Evolutionary conservation across 2,888 invertebrate genomes (phyloP), one percentile per base, ranked within the genome.

Genomic region (Quadriops clusia): DNA sequence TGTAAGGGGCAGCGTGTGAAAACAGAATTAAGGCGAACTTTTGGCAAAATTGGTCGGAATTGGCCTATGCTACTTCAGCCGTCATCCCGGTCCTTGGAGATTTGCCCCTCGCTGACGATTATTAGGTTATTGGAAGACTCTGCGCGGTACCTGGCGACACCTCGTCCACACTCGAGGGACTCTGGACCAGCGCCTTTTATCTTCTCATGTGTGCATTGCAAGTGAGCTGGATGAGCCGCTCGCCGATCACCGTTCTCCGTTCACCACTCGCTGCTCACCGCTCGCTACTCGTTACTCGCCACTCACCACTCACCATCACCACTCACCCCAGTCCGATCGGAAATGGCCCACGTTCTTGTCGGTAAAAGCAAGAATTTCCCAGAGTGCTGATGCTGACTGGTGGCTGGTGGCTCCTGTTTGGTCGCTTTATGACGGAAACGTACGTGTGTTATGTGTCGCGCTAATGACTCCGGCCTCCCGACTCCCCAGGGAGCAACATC

Each of bases 41-140:
- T 64, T 57, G 64, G 61, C 60, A 58, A 69, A 70, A 70, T 69
- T 69, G 68, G 65, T 66, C 64, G 64, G 65, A 70, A 68, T 68
- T 68, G 68, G 66, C 61, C 65, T 62, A 54, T 53, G 52, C 46
- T 50, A 48, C 49, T 49, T 47, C 47, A 45, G 43, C 46, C 46
- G 47, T 51, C 51, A 46, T 43, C 50, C 47, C 32, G 38, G 47
- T 50, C 54, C 59, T 49, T 41, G 30, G 60, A 53, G 60, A 60
- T 41, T 53, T 49, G 50, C 53, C 58, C 59, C 55, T 56, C 53
- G 51, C 51, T 49, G 46, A 41, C 53, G 56, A 56, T 61, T 60
- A 61, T 61, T 61, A 59, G 56, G 60, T 61, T 61, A 61, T 58
- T 44, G 39, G 38, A 34, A 38, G 40, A 34, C 39, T 39, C 39